phyloP scores from a whole-genome alignment of 2,888 invertebrate genomes.

The Antheraea assamensis region DNA sequence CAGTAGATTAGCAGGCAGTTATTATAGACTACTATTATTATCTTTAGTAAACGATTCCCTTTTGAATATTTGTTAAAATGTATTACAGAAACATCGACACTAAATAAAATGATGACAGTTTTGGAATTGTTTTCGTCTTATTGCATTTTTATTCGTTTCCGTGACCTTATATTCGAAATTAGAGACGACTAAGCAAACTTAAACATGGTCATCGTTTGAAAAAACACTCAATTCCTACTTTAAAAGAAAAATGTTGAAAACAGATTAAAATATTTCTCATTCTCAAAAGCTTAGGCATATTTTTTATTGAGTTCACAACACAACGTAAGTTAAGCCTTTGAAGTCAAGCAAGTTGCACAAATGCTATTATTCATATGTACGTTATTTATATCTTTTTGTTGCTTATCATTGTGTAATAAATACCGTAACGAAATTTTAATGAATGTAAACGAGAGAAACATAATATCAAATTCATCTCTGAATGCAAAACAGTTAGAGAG shows the following conservation, averaged over 20 bases:
- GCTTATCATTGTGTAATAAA: slow-evolving; percentile 21
- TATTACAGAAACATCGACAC: no score
- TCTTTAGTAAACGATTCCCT: no score
- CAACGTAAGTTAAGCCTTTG: neutral
- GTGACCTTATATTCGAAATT: no score
- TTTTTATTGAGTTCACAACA: neutral
- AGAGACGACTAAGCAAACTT: no score
- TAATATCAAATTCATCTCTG: slow-evolving; percentile 50
- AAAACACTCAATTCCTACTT: neutral
- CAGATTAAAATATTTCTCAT: neutral
- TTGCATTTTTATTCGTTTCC: no score
- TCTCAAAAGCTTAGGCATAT: neutral
- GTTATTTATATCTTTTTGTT: slow-evolving; percentile 14
- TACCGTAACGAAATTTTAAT: slow-evolving; percentile 23
- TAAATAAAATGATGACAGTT: no score
- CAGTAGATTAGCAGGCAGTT: no score
- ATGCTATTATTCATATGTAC: slow-evolving; percentile 6
- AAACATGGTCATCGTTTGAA: no score
- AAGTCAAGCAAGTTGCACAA: slow-evolving; percentile 6
- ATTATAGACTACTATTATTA: no score
- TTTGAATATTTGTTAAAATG: no score
- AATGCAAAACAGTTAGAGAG: slow-evolving; percentile 57
- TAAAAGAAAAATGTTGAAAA: neutral
- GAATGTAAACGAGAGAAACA: slow-evolving; percentile 28
- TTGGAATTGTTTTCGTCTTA: no score